Evolutionary conservation across 1,140 invertebrate species (phyloP).

Genomic region (Drosophila pseudoananassae): DNA sequence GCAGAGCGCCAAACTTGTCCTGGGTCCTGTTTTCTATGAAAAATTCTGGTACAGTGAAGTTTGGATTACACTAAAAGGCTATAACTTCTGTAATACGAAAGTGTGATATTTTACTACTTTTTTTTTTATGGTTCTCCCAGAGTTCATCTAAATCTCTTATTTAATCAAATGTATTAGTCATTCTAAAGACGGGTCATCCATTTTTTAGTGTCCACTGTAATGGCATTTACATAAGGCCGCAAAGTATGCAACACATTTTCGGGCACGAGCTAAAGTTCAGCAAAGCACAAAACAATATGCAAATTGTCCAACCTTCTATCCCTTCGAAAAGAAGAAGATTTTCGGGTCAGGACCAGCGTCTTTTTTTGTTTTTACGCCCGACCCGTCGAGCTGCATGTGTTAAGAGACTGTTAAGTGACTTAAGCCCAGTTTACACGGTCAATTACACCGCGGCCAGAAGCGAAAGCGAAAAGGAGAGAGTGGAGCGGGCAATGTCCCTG

Average conservation of each 20-base stretch:
- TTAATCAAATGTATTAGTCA: background rate
- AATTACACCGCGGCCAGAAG: slow-evolving; percentile 48
- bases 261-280: slow-evolving; percentile 71
- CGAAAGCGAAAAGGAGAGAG: slow-evolving; percentile 7
- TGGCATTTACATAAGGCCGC: slow-evolving; percentile 74
- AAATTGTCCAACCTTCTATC: slow-evolving; percentile 47
- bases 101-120: too few species aligned
- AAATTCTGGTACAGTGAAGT: slow-evolving; percentile 28
- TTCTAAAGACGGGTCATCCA: background rate
- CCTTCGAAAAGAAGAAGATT: slow-evolving; percentile 26
- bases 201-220: slow-evolving; percentile 33
- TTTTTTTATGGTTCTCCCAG: too few species aligned
- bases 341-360: slow-evolving; percentile 55
- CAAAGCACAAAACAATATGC: slow-evolving; percentile 71
- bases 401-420: slow-evolving; percentile 77
- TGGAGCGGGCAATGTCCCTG: slow-evolving; percentile 8
- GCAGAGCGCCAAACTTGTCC: slow-evolving; percentile 46
- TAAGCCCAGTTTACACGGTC: slow-evolving; percentile 63
- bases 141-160: background rate
- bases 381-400: slow-evolving; percentile 50
- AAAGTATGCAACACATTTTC: slow-evolving; percentile 78
- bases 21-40: slow-evolving; percentile 31
- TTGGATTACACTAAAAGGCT: too few species aligned
- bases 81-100: too few species aligned
- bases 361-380: slow-evolving; percentile 32